phyloP scores from a whole-genome alignment of 92 coral and sea anemone species.

The Bergia sp. region DNA sequence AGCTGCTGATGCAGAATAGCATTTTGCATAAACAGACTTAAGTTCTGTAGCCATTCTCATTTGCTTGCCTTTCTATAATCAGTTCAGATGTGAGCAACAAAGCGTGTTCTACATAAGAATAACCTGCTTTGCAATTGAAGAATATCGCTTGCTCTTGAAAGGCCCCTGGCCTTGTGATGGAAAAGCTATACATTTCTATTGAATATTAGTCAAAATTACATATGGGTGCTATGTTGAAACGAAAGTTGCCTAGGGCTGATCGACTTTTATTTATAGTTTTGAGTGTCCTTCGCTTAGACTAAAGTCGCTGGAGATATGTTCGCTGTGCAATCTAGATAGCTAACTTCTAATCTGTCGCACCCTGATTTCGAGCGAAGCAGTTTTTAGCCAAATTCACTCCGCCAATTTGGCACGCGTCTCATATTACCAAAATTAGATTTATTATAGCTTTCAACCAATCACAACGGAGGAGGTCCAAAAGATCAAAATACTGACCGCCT shows the following conservation, averaged over 20 bases:
- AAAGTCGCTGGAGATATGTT: neutral
- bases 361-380: neutral
- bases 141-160: neutral
- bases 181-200: slow-evolving; percentile 11
- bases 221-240: neutral
- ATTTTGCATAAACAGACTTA: neutral
- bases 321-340: neutral
- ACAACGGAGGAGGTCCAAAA: slow-evolving; percentile 35
- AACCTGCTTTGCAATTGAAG: neutral
- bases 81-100: neutral
- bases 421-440: slow-evolving; percentile 64
- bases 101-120: neutral
- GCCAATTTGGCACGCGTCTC: slow-evolving; percentile 82
- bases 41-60: neutral
- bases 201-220: slow-evolving; percentile 8
- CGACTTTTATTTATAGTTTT: neutral
- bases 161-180: slow-evolving; percentile 1
- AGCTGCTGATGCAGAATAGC: slow-evolving; percentile 9
- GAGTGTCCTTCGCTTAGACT: neutral
- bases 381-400: neutral
- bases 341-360: neutral
- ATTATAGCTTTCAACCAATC: slow-evolving; percentile 79
- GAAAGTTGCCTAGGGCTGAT: neutral
- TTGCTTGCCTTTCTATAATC: neutral
- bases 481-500: slow-evolving; percentile 77